Evolutionary conservation across 2,113 vertebrate species (phyloP), one percentile per base, ranked within the genome.

Genomic region (Apaloderma vittatum): DNA sequence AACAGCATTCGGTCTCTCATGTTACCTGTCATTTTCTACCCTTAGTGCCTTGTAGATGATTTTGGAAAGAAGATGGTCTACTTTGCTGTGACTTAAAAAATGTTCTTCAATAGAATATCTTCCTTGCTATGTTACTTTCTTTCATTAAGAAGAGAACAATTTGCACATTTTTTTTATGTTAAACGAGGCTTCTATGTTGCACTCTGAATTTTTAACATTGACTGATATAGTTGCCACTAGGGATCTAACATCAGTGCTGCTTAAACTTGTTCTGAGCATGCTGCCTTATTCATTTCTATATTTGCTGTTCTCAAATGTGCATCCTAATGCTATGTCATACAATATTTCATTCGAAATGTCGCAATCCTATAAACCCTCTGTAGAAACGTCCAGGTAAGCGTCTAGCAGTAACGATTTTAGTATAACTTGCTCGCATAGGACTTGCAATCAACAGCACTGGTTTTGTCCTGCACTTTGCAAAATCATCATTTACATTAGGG

Each of bases 41-140:
- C 98, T 98, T 99, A 99, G 99, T 99, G 99, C 99, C 99, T 99
- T 99, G 99, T 99, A 99, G 98, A 99, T 99, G 98, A 97, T 98
- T 98, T 99, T 98, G 98, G 98, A 99, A 98, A 98, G 98, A 99
- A 99, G 98, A 98, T 95, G 97, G 98, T 99, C 98, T 98, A 98
- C 98, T 97, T 98, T 96, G 97, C 98, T 96, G 98, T 99, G 97
- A 97, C 92, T 98, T 98, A 84, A 94, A 94, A 52, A 86, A 97
- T 93, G 92, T 97, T 98, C 97, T 97, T 97, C 94, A 63, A 93
- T 98, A 98, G 97, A 98, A 82, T 98, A 97, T 96, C 97, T 97
- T 98, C 96, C 97, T 97, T 66, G 96, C 96, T 97, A 55, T 88
- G 91, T 98, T 98, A 95, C 93, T 98, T 98, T 97, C 95, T 97